A percentile compares a stretch with the other conserved stretches of the same genome.
phyloP scores from a whole-genome alignment of 2,797 vertebrate genomes.

The Sebastes elongatus region DNA sequence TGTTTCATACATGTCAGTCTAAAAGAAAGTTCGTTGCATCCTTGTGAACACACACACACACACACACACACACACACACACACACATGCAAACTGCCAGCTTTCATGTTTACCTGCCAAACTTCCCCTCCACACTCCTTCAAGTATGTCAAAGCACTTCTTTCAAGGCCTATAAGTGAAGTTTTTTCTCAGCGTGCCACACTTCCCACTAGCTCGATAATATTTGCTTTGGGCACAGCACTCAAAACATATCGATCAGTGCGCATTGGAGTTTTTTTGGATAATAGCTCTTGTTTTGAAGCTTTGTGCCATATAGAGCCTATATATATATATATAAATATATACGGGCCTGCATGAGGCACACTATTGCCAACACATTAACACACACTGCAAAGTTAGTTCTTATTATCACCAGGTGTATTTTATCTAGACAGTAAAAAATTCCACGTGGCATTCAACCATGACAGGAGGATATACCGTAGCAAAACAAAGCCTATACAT shows the following conservation, averaged over 20 bases:
- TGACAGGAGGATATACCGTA: neutral
- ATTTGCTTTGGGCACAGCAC: conserved; percentile 7
- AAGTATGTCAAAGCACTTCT: conserved; percentile 20
- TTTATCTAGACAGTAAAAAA: neutral
- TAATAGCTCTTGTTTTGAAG: conserved; percentile 2
- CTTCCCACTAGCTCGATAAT: neutral
- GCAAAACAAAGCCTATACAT: neutral
- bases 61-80: too few relatives aligned
- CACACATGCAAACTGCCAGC: conserved; percentile 3
- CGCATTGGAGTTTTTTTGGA: neutral
- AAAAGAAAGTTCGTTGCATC: conserved; percentile 13
- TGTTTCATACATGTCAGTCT: conserved; percentile 8
- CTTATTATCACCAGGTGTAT: conserved; percentile 19
- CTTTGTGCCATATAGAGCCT: neutral
- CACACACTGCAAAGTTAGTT: conserved; percentile 11
- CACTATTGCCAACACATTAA: conserved; percentile 25
- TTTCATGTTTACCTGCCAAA: conserved; percentile 27
- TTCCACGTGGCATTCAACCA: neutral
- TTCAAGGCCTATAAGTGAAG: conserved; percentile 26
- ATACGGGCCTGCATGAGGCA: conserved; percentile 1
- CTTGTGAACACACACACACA: neutral
- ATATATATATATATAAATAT: too few relatives aligned
- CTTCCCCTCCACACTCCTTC: conserved; percentile 28
- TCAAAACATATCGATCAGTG: neutral
- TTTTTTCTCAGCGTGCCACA: conserved; percentile 12